These are phyloP conservation scores for Pavo muticus DNA, from an alignment of 2,113 vertebrate genomes.

Conservation along the genomic window DNA sequence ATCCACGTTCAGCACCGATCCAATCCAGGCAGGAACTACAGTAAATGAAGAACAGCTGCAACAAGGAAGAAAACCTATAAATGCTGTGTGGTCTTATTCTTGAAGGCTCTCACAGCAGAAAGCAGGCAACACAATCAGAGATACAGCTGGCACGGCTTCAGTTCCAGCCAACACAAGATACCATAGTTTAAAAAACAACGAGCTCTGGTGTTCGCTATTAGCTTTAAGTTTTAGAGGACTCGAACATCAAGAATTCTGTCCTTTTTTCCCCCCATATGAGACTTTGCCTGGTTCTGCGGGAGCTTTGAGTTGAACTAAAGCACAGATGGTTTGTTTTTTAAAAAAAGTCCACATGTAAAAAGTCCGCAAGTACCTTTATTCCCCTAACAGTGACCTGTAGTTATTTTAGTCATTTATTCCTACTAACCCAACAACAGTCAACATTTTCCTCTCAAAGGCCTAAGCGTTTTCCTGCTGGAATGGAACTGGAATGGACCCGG, in stretches of 20 bases:
- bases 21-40: background rate
- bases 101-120: background rate
- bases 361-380: conserved; percentile 10
- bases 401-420: conserved; percentile 12
- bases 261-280: background rate
- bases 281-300: background rate
- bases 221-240: background rate
- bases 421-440: background rate
- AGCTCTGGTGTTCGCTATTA: conserved; percentile 24
- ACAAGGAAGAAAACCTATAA: conserved; percentile 16
- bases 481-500: background rate
- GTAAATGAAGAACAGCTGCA: background rate
- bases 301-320: background rate
- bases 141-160: conserved; percentile 18
- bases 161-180: conserved; percentile 32
- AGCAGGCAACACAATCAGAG: conserved; percentile 28
- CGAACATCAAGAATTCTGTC: conserved; percentile 16
- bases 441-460: background rate
- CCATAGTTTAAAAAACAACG: conserved; percentile 23
- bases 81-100: conserved; percentile 5
- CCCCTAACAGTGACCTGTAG: background rate
- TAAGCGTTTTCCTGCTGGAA: background rate
- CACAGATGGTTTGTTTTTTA: background rate
- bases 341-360: background rate
- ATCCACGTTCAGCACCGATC: background rate